Conservation (phyloP, 2,113 vertebrate species). For the Cebidichthys violaceus region DNA sequence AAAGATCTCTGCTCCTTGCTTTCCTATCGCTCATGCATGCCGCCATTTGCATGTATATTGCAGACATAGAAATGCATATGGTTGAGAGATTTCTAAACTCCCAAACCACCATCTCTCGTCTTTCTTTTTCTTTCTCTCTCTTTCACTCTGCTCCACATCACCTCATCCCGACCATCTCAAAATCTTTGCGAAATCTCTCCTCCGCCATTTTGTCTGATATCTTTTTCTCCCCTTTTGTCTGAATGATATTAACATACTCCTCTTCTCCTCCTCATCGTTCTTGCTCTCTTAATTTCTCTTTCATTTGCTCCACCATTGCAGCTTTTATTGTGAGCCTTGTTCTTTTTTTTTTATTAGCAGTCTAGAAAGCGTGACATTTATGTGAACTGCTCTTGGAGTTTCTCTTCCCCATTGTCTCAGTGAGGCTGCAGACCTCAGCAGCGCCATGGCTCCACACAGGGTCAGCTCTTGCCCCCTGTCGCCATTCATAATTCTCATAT, state of each 20-base stretch:
- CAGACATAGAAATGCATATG: slow-evolving; percentile 70
- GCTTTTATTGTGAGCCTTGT: slow-evolving; percentile 61
- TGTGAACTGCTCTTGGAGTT: slow-evolving; percentile 60
- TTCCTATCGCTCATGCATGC: slow-evolving; percentile 63
- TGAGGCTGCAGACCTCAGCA: slow-evolving; percentile 56
- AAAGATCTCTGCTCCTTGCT: slow-evolving; percentile 56
- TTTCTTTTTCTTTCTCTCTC: slow-evolving; percentile 28
- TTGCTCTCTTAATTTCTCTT: slow-evolving; percentile 57
- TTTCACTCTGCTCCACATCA: slow-evolving; percentile 44
- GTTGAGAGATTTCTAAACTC: slow-evolving; percentile 67
- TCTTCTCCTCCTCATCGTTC: slow-evolving; percentile 21
- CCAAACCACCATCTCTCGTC: slow-evolving; percentile 42
- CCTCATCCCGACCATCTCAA: slow-evolving; percentile 55
- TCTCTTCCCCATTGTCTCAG: slow-evolving; percentile 62
- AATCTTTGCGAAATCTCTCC: slow-evolving; percentile 60
- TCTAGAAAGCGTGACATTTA: slow-evolving; percentile 68
- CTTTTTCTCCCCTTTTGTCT: slow-evolving; percentile 60
- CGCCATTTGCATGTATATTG: slow-evolving; percentile 78
- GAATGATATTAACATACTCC: slow-evolving; percentile 59
- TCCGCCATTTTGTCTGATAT: slow-evolving; percentile 57
- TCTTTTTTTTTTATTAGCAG: slow-evolving; percentile 64
- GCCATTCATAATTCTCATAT: slow-evolving; percentile 80
- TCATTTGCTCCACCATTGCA: slow-evolving; percentile 48
- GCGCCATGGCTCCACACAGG: slow-evolving; percentile 50
- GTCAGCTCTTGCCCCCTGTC: slow-evolving; percentile 71